Percentiles rank a stretch among this genome's conserved stretches.
Conservation (phyloP, 23 tunicate species). For the Phallusia fumigata region DNA sequence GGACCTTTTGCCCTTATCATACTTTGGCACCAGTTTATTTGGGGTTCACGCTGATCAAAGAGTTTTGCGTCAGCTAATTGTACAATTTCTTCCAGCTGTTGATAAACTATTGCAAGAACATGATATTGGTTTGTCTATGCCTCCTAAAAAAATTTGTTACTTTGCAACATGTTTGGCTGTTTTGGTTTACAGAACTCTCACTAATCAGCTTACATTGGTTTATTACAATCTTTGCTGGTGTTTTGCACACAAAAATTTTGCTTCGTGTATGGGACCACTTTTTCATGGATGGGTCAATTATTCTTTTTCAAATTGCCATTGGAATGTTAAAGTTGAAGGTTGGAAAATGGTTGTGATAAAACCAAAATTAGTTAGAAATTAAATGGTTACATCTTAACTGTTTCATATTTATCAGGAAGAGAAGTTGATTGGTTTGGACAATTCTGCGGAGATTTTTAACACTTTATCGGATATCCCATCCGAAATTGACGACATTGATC, state of each 20-base stretch:
- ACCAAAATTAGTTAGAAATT: too few species aligned
- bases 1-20: slow-evolving; percentile 63
- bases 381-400: too few species aligned
- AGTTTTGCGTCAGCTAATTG: slow-evolving; percentile 65
- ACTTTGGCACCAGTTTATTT: slow-evolving; percentile 53
- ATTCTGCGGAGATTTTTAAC: slow-evolving; percentile 84
- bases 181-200: slow-evolving; percentile 33
- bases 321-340: slow-evolving; percentile 74
- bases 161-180: background rate
- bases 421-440: slow-evolving; percentile 13
- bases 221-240: slow-evolving; percentile 81
- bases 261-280: slow-evolving; percentile 86
- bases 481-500: slow-evolving; percentile 60
- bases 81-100: slow-evolving; percentile 52
- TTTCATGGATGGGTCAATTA: slow-evolving; percentile 81
- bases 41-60: slow-evolving; percentile 92
- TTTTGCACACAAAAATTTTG: slow-evolving; percentile 67
- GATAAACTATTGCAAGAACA: slow-evolving; percentile 60
- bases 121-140: slow-evolving; percentile 52
- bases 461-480: slow-evolving; percentile 67
- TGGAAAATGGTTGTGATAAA: too few species aligned
- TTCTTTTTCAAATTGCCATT: slow-evolving; percentile 59
- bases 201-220: slow-evolving; percentile 75
- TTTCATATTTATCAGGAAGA: background rate
- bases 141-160: background rate